phyloP scores from a whole-genome alignment of 1,140 invertebrate species.

The Sipha flava region DNA sequence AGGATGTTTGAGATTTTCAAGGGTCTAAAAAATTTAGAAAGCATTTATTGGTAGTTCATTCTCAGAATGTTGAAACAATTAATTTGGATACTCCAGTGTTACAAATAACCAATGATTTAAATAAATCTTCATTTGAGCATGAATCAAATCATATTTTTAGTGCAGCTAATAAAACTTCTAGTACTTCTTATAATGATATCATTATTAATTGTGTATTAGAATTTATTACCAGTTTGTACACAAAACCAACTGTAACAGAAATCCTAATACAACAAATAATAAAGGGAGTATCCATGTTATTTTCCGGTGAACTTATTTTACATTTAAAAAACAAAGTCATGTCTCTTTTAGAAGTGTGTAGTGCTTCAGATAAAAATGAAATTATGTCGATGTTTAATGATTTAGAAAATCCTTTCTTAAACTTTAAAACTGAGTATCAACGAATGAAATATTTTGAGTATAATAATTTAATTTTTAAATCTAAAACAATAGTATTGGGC shows the following conservation, averaged over 20 bases:
- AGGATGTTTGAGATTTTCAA: neutral
- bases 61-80: neutral
- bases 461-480: neutral
- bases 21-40: neutral
- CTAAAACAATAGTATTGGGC: neutral
- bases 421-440: neutral
- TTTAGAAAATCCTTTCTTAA: neutral
- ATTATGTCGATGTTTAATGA: neutral
- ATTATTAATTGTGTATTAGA: neutral
- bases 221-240: neutral
- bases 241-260: neutral
- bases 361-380: neutral
- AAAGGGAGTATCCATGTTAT: neutral
- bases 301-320: neutral
- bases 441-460: neutral
- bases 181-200: neutral
- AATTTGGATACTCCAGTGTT: neutral
- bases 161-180: neutral
- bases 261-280: neutral
- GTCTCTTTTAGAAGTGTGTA: neutral
- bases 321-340: neutral
- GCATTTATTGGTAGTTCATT: neutral
- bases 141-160: neutral
- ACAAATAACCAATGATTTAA: neutral
- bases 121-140: neutral